Evolutionary conservation across 2,797 vertebrate genomes (phyloP).

Genomic region (Hydrolagus colliei): DNA sequence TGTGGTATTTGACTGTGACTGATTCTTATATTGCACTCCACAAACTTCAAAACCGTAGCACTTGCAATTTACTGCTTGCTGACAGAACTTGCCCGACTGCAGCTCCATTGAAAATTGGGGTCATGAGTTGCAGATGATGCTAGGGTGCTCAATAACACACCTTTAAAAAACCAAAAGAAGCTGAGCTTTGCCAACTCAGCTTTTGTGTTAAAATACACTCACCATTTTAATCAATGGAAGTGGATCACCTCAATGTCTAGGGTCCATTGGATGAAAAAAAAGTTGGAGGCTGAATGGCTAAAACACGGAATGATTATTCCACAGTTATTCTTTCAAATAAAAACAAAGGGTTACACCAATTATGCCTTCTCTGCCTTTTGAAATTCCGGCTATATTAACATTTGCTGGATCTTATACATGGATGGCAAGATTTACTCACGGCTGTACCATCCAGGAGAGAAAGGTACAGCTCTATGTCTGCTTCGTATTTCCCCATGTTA

Average conservation of each 20-base stretch:
- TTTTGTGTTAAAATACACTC: conserved; percentile 9
- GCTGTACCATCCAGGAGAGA: not conserved
- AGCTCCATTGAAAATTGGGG: not conserved
- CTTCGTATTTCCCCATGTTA: not conserved
- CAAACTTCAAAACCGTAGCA: not conserved
- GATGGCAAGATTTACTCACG: not conserved
- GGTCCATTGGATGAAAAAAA: not conserved
- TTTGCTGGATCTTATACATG: not conserved
- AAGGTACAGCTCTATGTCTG: not conserved
- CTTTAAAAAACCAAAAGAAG: not conserved
- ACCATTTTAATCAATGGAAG: not conserved
- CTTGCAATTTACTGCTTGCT: conserved; percentile 3
- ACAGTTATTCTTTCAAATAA: not conserved
- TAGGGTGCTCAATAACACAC: not conserved
- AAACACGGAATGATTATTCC: not conserved
- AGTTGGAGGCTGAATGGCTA: too few species aligned
- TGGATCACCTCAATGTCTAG: not conserved
- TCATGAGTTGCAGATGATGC: not conserved
- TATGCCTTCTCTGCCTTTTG: not conserved
- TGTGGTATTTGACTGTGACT: conserved; percentile 15
- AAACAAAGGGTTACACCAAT: not conserved
- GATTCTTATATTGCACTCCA: not conserved
- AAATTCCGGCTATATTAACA: not conserved
- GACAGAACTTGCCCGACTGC: not conserved
- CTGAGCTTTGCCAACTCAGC: not conserved